Evolutionary conservation across 2,113 vertebrate species (phyloP).

Genomic region (Gadus macrocephalus): DNA sequence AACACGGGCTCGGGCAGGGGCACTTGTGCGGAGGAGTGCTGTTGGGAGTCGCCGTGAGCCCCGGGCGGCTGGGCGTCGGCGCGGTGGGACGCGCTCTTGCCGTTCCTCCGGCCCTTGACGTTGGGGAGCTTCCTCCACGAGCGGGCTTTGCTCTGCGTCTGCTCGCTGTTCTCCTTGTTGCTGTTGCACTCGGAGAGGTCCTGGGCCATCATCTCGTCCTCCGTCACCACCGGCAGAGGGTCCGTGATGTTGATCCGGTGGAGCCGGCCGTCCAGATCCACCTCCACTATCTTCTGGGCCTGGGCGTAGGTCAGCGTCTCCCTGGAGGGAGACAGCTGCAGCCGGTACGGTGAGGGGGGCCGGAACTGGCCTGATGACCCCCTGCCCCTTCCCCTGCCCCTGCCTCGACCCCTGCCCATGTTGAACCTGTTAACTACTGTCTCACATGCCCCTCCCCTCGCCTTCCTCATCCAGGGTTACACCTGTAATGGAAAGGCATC

Average conservation of each 20-base stretch:
- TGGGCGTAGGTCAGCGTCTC: constrained; percentile 94
- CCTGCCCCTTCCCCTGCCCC: constrained; percentile 72
- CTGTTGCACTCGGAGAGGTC: constrained; percentile 96
- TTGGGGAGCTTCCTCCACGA: constrained; percentile 76
- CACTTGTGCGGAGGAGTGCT: constrained; percentile 64
- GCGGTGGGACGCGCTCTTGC: constrained; percentile 60
- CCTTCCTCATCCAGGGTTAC: constrained; percentile 80
- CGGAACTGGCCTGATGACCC: constrained; percentile 66
- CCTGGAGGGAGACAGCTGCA: constrained; percentile 85
- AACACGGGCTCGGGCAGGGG: constrained; percentile 89
- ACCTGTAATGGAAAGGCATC: constrained; percentile 23
- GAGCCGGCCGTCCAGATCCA: constrained; percentile 92
- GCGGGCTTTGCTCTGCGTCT: constrained; percentile 79
- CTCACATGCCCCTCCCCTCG: constrained; percentile 76
- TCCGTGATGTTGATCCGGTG: constrained; percentile 96
- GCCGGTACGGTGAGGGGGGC: constrained; percentile 85
- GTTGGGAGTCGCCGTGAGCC: constrained; percentile 45
- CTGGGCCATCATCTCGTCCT: constrained; percentile 94
- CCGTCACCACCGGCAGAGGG: constrained; percentile 87
- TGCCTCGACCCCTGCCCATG: constrained; percentile 65
- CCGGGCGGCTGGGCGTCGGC: constrained; percentile 54
- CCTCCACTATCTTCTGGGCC: constrained; percentile 93
- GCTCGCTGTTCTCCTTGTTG: constrained; percentile 97
- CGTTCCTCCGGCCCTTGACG: constrained; percentile 81
- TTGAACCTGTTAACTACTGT: constrained; percentile 46